Conservation (phyloP, 2,888 invertebrate genomes). For the Agrochola circellaris region DNA sequence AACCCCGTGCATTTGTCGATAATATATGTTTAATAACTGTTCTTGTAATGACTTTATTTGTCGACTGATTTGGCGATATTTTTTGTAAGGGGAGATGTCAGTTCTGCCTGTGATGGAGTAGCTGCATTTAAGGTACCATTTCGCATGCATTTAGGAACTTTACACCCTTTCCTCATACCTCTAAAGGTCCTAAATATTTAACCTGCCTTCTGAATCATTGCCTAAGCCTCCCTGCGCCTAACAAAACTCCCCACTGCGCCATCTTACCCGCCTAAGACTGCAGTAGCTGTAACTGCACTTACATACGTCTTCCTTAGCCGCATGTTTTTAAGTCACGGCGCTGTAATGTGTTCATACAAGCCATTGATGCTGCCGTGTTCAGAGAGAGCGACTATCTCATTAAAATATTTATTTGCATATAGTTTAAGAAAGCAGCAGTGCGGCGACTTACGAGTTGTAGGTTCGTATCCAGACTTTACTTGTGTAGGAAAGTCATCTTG, state of each 20-base stretch:
- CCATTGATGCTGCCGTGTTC: conserved; percentile 59
- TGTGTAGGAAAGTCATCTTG: no score
- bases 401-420: no score
- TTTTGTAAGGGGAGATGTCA: neutral
- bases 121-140: no score
- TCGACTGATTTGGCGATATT: neutral
- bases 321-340: conserved; percentile 44
- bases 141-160: no score
- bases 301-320: conserved; percentile 55
- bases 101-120: neutral
- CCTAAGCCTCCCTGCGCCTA: conserved; percentile 9
- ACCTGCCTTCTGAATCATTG: neutral
- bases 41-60: conserved; percentile 27
- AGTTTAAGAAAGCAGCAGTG: no score
- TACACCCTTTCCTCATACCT: no score
- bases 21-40: conserved; percentile 56
- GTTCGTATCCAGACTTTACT: no score
- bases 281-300: conserved; percentile 50
- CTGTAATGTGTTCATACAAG: conserved; percentile 39
- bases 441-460: no score
- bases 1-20: conserved; percentile 72
- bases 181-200: neutral
- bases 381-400: conserved; percentile 15
- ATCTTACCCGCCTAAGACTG: conserved; percentile 19
- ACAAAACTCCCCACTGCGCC: neutral